Conservation (phyloP, 2,113 vertebrate species). For the Thomomys bottae region DNA sequence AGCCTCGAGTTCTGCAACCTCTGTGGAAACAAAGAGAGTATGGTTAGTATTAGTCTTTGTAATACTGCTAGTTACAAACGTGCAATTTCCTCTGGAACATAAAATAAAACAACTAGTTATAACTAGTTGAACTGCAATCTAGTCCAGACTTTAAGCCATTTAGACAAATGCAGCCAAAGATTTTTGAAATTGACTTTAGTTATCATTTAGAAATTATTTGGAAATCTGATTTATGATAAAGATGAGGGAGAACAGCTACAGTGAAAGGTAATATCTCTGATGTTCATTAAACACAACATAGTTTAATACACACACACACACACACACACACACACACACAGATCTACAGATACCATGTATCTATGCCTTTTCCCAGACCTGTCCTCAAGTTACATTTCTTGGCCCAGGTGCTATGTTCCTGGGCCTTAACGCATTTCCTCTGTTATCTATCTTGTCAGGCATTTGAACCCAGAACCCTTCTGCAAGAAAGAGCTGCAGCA, state of each 20-base stretch:
- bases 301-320: too few species aligned
- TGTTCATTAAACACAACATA: too few species aligned
- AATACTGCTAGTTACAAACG: not conserved
- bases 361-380: not conserved
- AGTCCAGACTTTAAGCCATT: not conserved
- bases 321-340: not conserved
- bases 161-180: not conserved
- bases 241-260: too few species aligned
- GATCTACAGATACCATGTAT: not conserved
- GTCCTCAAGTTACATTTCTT: not conserved
- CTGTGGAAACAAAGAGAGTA: slow-evolving; percentile 86
- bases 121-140: not conserved
- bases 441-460: not conserved
- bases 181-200: not conserved
- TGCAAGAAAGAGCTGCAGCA: not conserved
- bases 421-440: not conserved
- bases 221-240: not conserved
- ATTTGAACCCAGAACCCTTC: not conserved
- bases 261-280: too few species aligned
- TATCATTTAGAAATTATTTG: too few species aligned
- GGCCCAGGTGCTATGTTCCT: not conserved
- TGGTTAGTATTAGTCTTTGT: slow-evolving; percentile 64
- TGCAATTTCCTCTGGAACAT: not conserved
- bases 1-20: slow-evolving; percentile 98
- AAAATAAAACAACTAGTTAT: not conserved